Conservation (phyloP, 2,888 invertebrate genomes). For the Cabera pusaria region DNA sequence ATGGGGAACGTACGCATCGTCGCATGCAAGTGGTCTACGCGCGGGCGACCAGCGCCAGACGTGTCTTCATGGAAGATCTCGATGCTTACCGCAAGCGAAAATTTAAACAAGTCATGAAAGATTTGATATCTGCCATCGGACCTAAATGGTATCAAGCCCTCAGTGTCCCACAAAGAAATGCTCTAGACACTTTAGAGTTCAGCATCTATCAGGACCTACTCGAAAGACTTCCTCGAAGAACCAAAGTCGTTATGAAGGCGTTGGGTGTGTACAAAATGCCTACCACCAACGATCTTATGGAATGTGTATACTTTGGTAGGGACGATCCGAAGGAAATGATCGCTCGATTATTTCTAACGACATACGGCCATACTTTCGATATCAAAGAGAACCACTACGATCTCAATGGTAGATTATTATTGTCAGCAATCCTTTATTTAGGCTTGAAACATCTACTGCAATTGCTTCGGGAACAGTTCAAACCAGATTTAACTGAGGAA, state of each 20-base stretch:
- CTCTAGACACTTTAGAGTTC: constrained; percentile 52
- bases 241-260: constrained; percentile 44
- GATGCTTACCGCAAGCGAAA: constrained; percentile 47
- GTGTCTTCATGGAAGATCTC: constrained; percentile 68
- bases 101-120: constrained; percentile 39
- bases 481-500: constrained; percentile 39
- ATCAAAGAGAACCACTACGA: constrained; percentile 51
- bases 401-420: constrained; percentile 60
- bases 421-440: constrained; percentile 65
- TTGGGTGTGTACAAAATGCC: constrained; percentile 63
- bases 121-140: constrained; percentile 49
- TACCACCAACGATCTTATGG: constrained; percentile 52
- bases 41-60: constrained; percentile 53
- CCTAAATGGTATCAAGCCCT: constrained; percentile 72
- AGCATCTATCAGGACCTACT: constrained; percentile 66
- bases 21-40: constrained; percentile 56
- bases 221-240: constrained; percentile 58
- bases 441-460: constrained; percentile 55
- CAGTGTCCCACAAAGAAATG: constrained; percentile 59
- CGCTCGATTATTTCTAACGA: constrained; percentile 56
- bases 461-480: constrained; percentile 54
- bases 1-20: constrained; percentile 42
- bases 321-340: constrained; percentile 67
- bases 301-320: constrained; percentile 53
- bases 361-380: constrained; percentile 56